Base-by-base conservation (phyloP, 2,888 invertebrate genomes). In the Dynastes maya region DNA sequence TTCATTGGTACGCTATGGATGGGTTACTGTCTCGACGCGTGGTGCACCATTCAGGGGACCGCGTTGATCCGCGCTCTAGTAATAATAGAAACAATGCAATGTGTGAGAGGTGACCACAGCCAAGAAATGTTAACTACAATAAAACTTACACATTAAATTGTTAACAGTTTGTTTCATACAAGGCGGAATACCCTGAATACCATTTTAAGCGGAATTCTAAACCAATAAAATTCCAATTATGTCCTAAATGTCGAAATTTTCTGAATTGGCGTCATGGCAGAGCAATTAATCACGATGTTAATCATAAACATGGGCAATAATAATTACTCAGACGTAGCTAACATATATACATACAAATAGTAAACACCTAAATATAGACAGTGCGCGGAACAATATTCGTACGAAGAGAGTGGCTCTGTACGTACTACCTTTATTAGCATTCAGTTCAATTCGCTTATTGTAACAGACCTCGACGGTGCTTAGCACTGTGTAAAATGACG, bases 361-460 rank as follows among this genome's bases (percentile, higher is more conserved):
- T 63, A 63, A 63, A 63, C 63, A 63, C 63, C 63, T 63, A 63
- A 16, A 22, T 22, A 22, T 16, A 53, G 13, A 53, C 27, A 22
- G 13, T 27, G 9, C 1, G 63, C 11, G 32, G 8, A 63, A 32
- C 32, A 11, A 27, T 29, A 63, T 6, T 29, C 29, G 5, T 13
- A 11, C 11, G n/a, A n/a, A 29, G 63, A 29, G 29, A 63, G 63
- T 37, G 32, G 5, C 32, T 37, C 5, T 37, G 6, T 13, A 29
- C 63, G 1, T 45, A 11, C 45, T 67, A 67, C 67, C 67, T 67
- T 67, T 49, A 67, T 45, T 45, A 45, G 49, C 27, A 67, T 27
- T 49, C 67, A 67, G 49, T 67, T 67, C 67, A 67, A 67, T 67
- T 67, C 67, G 67, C 45, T 67, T 67, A 67, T 67, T 49, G 45